Percentiles rank a stretch among this genome's conserved stretches.
Evolutionary conservation across 2,797 vertebrate species (phyloP).

Genomic region (Onychomys torridus): DNA sequence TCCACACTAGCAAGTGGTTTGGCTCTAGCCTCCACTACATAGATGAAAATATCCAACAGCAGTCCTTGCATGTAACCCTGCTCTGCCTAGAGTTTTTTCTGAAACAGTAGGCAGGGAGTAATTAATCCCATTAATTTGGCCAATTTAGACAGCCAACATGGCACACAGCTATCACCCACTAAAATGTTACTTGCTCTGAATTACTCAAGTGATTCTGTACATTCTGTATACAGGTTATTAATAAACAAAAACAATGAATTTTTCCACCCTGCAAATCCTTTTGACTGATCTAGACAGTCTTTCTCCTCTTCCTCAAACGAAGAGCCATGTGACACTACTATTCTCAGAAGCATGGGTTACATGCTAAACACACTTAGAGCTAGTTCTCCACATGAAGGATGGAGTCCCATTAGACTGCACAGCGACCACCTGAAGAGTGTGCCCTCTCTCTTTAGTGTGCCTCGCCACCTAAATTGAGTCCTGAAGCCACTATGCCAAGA

Average conservation of each 20-base stretch:
- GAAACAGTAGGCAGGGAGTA: slow-evolving; percentile 36
- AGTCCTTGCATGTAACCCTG: background rate
- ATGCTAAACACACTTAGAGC: slow-evolving; percentile 2
- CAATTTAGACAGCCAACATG: slow-evolving; percentile 30
- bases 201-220: slow-evolving; percentile 3
- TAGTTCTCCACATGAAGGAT: background rate
- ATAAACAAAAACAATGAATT: background rate
- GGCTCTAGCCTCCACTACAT: background rate
- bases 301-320: background rate
- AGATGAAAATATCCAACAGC: background rate
- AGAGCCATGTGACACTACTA: background rate
- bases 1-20: slow-evolving; percentile 31
- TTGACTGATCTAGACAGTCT: background rate
- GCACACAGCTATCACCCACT: slow-evolving; percentile 9
- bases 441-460: background rate
- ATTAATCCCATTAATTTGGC: slow-evolving; percentile 51
- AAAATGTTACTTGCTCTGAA: slow-evolving; percentile 39
- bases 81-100: slow-evolving; percentile 45
- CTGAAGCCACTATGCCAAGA: background rate
- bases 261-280: slow-evolving; percentile 35
- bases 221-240: slow-evolving; percentile 35
- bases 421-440: slow-evolving; percentile 60
- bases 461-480: background rate
- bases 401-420: background rate
- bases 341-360: slow-evolving; percentile 29